Evolutionary conservation across 2,797 vertebrate species (phyloP).

Genomic region (Leptatherina wallacei): DNA sequence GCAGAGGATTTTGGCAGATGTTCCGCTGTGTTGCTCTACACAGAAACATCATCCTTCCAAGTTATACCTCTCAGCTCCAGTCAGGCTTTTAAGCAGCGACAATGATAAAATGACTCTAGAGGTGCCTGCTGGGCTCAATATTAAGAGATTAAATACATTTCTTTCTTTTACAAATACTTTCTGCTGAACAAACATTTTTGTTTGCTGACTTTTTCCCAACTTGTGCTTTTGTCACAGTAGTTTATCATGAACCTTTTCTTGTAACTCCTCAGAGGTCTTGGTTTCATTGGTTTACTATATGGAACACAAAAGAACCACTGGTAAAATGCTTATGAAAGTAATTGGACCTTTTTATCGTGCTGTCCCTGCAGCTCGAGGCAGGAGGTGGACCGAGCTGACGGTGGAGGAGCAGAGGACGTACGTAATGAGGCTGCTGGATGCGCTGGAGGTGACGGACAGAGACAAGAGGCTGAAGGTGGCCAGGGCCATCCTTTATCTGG

Average conservation of each 20-base stretch:
- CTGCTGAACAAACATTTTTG: not conserved
- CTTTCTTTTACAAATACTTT: not conserved
- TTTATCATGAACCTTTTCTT: not conserved
- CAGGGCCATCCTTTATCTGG: slow-evolving; percentile 93
- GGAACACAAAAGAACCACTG: not conserved
- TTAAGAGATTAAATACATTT: not conserved
- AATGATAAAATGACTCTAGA: not conserved
- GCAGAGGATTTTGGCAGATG: no score
- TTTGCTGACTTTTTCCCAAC: not conserved
- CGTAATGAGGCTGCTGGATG: slow-evolving; percentile 91
- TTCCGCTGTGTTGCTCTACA: no score
- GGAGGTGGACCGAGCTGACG: slow-evolving; percentile 88
- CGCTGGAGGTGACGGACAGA: slow-evolving; percentile 92
- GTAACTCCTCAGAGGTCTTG: not conserved
- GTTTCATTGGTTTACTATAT: not conserved
- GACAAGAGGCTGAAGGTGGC: slow-evolving; percentile 91
- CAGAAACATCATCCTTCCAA: no score
- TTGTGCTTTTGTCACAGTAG: not conserved
- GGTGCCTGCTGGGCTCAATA: not conserved
- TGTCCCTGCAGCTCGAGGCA: slow-evolving; percentile 54
- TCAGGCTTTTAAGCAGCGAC: no score
- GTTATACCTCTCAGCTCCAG: no score
- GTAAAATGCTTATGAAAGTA: not conserved
- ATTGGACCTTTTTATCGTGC: not conserved
- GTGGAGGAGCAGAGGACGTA: slow-evolving; percentile 87